Percentiles rank a stretch among this genome's conserved stretches.
Conservation (phyloP, 2,888 invertebrate genomes). For the Tetragonisca angustula region DNA sequence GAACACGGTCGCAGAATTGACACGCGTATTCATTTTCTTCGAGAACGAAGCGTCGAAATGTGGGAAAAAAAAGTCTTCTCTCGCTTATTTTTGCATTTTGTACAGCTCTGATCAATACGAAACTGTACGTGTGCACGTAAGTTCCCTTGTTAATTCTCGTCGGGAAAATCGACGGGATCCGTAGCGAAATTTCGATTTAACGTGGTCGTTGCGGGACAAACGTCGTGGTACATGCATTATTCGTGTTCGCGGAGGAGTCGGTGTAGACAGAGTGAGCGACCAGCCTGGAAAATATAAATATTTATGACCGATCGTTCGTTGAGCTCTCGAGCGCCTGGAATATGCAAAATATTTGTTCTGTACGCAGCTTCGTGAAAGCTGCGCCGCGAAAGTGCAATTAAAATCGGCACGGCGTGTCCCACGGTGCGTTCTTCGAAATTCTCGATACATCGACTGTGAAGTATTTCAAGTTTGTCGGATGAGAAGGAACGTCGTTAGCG, state of each 20-base stretch:
- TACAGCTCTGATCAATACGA: no score
- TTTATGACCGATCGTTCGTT: conserved; percentile 35
- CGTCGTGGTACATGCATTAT: conserved; percentile 9
- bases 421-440: not conserved
- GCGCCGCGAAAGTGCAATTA: not conserved
- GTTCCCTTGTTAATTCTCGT: no score
- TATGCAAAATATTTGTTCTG: conserved; percentile 17
- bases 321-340: not conserved
- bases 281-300: conserved; percentile 27
- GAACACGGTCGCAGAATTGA: no score
- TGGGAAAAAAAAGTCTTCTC: no score
- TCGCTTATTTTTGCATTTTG: no score
- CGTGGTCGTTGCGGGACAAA: not conserved
- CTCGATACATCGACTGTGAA: not conserved
- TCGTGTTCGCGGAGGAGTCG: not conserved
- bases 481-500: not conserved
- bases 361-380: not conserved
- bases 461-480: not conserved
- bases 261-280: not conserved
- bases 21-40: no score
- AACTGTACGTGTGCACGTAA: no score
- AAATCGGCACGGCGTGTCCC: not conserved
- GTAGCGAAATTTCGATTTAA: not conserved
- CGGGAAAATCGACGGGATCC: no score
- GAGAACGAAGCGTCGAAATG: no score